Conservation (phyloP, 1,140 invertebrate genomes). For the Temnothorax longispinosus region DNA sequence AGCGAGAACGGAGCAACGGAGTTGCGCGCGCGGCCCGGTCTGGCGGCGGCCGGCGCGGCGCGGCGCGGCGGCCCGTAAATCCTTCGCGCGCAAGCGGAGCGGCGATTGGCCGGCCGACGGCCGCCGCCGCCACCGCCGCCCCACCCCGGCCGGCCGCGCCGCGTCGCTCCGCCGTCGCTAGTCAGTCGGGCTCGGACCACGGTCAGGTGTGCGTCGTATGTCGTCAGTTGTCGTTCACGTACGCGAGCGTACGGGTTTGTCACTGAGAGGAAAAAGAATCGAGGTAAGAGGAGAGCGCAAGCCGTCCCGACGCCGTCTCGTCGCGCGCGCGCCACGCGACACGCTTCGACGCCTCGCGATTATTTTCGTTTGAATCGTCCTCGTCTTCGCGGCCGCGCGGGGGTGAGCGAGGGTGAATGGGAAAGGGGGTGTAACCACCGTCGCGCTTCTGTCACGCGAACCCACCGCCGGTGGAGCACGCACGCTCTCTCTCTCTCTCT, state of each 20-base stretch:
- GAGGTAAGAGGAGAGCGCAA: slow-evolving; percentile 75
- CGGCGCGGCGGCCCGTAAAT: background rate
- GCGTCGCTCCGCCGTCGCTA: background rate
- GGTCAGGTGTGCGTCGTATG: slow-evolving; percentile 73
- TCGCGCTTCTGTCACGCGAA: slow-evolving; percentile 32
- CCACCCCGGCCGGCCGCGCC: slow-evolving; percentile 60
- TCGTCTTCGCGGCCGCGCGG: background rate
- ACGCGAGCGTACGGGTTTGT: slow-evolving; percentile 76
- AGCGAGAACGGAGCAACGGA: background rate
- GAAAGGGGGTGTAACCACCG: background rate
- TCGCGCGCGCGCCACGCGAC: no score
- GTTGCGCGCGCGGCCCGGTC: background rate
- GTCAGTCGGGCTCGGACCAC: slow-evolving; percentile 81
- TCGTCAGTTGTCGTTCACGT: slow-evolving; percentile 64
- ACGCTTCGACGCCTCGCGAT: background rate
- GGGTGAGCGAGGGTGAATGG: background rate
- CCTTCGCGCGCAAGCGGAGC: slow-evolving; percentile 59
- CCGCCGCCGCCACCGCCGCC: slow-evolving; percentile 56
- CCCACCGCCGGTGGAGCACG: background rate
- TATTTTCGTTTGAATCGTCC: no score
- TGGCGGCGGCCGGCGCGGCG: background rate
- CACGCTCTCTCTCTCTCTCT: background rate
- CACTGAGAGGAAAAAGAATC: slow-evolving; percentile 75
- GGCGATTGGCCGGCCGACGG: slow-evolving; percentile 72
- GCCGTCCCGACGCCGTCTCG: no score